phyloP scores from a whole-genome alignment of 92 coral and sea anemone species.

The Plumapathes pennacea region DNA sequence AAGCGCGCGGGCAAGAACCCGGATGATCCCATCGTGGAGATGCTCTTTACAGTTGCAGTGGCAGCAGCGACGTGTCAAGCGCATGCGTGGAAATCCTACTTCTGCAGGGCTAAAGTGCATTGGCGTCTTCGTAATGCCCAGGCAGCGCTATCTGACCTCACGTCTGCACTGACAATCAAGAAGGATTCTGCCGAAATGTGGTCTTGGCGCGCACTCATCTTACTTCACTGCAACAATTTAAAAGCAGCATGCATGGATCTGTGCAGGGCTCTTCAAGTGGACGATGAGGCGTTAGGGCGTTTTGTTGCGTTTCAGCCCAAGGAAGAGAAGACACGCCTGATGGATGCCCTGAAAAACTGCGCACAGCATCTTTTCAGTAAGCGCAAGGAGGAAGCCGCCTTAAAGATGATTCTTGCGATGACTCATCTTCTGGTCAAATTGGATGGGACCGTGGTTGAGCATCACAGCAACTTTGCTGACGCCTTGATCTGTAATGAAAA shows the following conservation, averaged over 20 bases:
- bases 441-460: conserved; percentile 41
- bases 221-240: conserved; percentile 13
- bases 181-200: conserved; percentile 47
- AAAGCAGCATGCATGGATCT: conserved; percentile 63
- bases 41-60: conserved; percentile 58
- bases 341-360: conserved; percentile 66
- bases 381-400: conserved; percentile 54
- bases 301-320: conserved; percentile 63
- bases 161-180: conserved; percentile 32
- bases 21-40: conserved; percentile 19
- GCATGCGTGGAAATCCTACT: conserved; percentile 48
- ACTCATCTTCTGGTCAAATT: conserved; percentile 68
- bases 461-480: conserved; percentile 80
- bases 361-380: conserved; percentile 72
- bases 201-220: conserved; percentile 49
- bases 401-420: conserved; percentile 64
- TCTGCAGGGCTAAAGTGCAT: conserved; percentile 52
- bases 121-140: conserved; percentile 24
- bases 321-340: conserved; percentile 31
- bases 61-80: conserved; percentile 59
- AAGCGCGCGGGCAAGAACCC: conserved; percentile 19
- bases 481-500: conserved; percentile 70
- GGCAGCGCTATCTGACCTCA: conserved; percentile 54
- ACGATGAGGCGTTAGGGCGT: conserved; percentile 46
- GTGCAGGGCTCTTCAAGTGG: conserved; percentile 52